phyloP scores from a whole-genome alignment of 2,113 vertebrate species.

The Sceloporus undulatus region DNA sequence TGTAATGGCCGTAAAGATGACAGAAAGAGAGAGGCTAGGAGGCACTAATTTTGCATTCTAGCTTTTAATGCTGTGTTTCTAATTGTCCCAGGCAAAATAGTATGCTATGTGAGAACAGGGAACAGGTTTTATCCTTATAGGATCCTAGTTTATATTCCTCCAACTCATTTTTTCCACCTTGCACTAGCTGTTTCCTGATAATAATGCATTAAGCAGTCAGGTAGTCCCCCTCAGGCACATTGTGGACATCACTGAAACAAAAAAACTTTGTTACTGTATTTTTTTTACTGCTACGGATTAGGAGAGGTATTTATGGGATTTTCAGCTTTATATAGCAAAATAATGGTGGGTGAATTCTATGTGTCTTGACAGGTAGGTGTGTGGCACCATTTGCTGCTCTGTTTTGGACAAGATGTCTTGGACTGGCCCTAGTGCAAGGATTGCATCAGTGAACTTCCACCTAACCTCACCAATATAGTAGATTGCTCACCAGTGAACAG shows the following conservation, averaged over 20 bases:
- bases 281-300: background rate
- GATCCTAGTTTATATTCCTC: background rate
- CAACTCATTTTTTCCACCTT: background rate
- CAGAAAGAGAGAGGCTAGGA: no score
- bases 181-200: background rate
- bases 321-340: background rate
- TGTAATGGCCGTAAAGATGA: no score
- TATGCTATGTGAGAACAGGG: background rate
- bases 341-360: background rate
- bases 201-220: background rate
- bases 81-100: background rate
- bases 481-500: background rate
- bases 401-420: background rate
- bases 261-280: background rate
- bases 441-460: no score
- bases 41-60: no score
- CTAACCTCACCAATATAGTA: no score
- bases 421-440: no score
- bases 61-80: background rate
- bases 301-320: background rate
- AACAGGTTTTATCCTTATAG: background rate
- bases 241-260: background rate
- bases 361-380: background rate
- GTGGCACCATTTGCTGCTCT: background rate
- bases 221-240: background rate